Base-by-base conservation (phyloP, 2,113 vertebrate genomes). In the Danionella cerebrum region DNA sequence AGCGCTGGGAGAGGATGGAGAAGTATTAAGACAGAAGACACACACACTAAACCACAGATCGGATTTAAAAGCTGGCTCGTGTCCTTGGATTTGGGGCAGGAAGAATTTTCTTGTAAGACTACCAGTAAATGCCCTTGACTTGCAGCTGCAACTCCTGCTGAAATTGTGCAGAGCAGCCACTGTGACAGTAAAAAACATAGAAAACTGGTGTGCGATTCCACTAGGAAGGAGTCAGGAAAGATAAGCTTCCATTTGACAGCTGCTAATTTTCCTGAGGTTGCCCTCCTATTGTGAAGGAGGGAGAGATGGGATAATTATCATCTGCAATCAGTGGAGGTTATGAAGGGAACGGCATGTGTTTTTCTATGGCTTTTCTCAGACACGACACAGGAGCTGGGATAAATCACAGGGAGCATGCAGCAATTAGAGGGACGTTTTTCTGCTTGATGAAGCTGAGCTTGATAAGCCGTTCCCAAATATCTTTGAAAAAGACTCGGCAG, bases 291-390 rank as follows among this genome's bases (percentile, higher is more conserved):
- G 69, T 18, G 53, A 68, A 45, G 33, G 60, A 65, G 47, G 72
- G 19, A 25, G 53, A 54, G 54, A 71, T 65, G 72, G 11, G 53
- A 66, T 78, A 69, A 78, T 78, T 75, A 75, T 65, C 41, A 63
- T 63, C 60, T 63, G 72, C 72, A 78, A 75, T 78, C 76, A 78
- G 19, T 54, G 31, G 65, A 75, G 65, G 72, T 75, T 72, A 66
- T 16, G 54, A 54, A 69, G 60, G 48, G 57, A 48, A 68, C 69
- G 13, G 41, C 16, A 41, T 57, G 22, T 22, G 58, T 44, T 52
- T 65, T 48, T 70, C 63, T 8, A 35, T 14, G 24, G 59, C 42
- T 45, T 57, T 68, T 50, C 33, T 35, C 41, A 65, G 66, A 64
- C 58, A 59, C 42, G 44, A 52, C 70, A 72, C 14, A 14, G 70